Evolutionary conservation across 2,113 vertebrate species (phyloP).

Genomic region (Nasalis larvatus): DNA sequence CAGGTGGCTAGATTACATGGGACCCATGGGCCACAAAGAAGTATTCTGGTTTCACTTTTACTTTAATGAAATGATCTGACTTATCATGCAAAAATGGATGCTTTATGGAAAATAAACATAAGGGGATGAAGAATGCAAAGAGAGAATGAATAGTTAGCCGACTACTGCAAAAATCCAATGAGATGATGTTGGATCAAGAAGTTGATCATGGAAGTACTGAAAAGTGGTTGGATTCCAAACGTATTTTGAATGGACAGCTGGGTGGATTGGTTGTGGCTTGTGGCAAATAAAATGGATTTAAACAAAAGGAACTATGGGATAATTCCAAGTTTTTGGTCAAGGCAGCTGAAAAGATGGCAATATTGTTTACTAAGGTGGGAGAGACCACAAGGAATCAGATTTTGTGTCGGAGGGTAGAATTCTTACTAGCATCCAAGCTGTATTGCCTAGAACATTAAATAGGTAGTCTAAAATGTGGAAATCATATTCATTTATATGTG

Average conservation of each 20-base stretch:
- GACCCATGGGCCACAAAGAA: neutral
- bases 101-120: neutral
- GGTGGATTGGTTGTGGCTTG: neutral
- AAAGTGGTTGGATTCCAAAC: neutral
- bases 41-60: neutral
- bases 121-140: neutral
- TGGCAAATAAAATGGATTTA: neutral
- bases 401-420: neutral
- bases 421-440: neutral
- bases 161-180: neutral
- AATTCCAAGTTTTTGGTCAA: neutral
- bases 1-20: neutral
- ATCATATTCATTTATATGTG: neutral
- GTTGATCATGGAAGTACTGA: neutral
- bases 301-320: neutral
- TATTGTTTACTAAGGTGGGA: neutral
- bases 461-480: neutral
- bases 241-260: neutral
- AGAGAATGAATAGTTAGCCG: no score
- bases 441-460: neutral
- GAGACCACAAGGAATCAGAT: neutral
- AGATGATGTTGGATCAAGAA: neutral
- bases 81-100: neutral
- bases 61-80: neutral
- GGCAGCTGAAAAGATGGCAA: neutral